Conservation (phyloP, 37 sponge, comb jelly and placozoan species). For the Haliclona indistincta region DNA sequence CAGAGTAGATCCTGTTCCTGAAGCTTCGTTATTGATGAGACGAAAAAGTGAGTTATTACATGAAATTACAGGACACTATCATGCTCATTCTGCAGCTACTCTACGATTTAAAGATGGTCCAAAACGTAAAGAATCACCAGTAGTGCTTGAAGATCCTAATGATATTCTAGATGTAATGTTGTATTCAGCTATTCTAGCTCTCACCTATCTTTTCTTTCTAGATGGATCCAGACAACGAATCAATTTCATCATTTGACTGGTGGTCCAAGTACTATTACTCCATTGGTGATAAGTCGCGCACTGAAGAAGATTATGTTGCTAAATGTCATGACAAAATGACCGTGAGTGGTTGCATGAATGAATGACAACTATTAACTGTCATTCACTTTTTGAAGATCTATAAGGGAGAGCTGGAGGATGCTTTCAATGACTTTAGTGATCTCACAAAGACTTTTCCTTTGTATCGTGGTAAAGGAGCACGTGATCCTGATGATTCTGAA, state of each 20-base stretch:
- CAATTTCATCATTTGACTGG: conserved; percentile 90
- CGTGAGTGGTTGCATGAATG: no score
- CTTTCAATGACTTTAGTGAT: conserved; percentile 80
- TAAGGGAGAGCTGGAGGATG: conserved; percentile 67
- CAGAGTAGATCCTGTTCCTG: no score
- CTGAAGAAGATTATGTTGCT: conserved; percentile 67
- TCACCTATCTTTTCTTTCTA: conserved; percentile 8
- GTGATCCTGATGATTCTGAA: conserved; percentile 77
- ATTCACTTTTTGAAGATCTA: conserved; percentile 50
- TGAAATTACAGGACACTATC: no score
- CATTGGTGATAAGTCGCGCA: conserved; percentile 64
- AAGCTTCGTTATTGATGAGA: no score
- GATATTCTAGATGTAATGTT: no score
- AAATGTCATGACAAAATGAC: conserved; percentile 72
- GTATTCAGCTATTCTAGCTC: no score
- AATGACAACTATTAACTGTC: no score
- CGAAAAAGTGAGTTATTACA: no score
- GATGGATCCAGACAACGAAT: conserved; percentile 74
- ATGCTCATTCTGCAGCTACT: no score
- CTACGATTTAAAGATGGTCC: no score
- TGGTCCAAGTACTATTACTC: conserved; percentile 97
- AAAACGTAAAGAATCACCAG: no score
- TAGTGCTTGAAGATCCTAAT: no score
- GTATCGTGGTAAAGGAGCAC: conserved; percentile 87
- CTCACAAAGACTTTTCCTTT: conserved; percentile 85